These are phyloP conservation scores for Macaca fascicularis DNA, from an alignment of 2,113 vertebrate species.

Conservation along the genomic window T2T-MFA8v1.1 NC_088390.1:62757001-62757500, in stretches of 20 bases:
- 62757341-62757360: conserved; percentile 18
- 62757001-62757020: neutral
- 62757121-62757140: neutral
- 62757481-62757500: neutral
- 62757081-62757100: neutral
- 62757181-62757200: neutral
- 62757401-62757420: neutral
- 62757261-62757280: neutral
- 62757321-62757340: conserved; percentile 55
- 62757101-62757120: neutral
- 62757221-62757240: neutral
- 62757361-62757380: neutral
- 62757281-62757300: neutral
- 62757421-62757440: conserved; percentile 62
- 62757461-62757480: neutral
- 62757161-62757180: neutral
- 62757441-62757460: no score
- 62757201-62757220: neutral
- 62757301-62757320: neutral
- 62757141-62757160: neutral
- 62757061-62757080: neutral
- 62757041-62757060: neutral
- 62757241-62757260: neutral
- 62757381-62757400: neutral
- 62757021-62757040: neutral